Evolutionary conservation across 2,888 invertebrate species (phyloP).

Genomic region (Phengaris arion): DNA sequence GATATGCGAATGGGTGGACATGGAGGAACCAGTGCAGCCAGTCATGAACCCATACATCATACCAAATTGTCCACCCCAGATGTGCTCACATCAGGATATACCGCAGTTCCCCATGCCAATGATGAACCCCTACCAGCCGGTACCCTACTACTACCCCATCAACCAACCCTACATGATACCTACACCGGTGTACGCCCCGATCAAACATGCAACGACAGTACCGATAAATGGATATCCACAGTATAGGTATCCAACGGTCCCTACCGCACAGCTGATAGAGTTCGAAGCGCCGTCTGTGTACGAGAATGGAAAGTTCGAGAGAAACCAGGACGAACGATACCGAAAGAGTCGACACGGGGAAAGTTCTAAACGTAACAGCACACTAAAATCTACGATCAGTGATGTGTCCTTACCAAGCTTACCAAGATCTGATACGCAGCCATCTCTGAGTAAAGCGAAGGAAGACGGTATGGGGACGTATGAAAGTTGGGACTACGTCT

Average conservation of each 20-base stretch:
- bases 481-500: slow-evolving; percentile 90
- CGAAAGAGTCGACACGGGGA: slow-evolving; percentile 53
- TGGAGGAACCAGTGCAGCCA: slow-evolving; percentile 51
- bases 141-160: slow-evolving; percentile 71
- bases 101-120: slow-evolving; percentile 49
- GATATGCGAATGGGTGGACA: slow-evolving; percentile 38
- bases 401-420: slow-evolving; percentile 67
- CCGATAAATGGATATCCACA: slow-evolving; percentile 73
- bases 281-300: slow-evolving; percentile 74
- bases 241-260: slow-evolving; percentile 76
- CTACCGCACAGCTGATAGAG: slow-evolving; percentile 84
- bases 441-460: slow-evolving; percentile 73
- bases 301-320: slow-evolving; percentile 64
- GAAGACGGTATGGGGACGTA: slow-evolving; percentile 84
- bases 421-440: slow-evolving; percentile 73
- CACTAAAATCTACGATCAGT: slow-evolving; percentile 66
- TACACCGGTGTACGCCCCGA: slow-evolving; percentile 65
- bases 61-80: slow-evolving; percentile 51
- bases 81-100: slow-evolving; percentile 51
- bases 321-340: slow-evolving; percentile 54
- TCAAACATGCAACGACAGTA: slow-evolving; percentile 69
- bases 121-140: slow-evolving; percentile 61
- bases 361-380: slow-evolving; percentile 51
- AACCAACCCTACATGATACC: slow-evolving; percentile 73
- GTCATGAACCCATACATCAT: slow-evolving; percentile 48